Base-by-base conservation (phyloP, 2,888 invertebrate genomes). In the Gastracanthus pulcherrimus region DNA sequence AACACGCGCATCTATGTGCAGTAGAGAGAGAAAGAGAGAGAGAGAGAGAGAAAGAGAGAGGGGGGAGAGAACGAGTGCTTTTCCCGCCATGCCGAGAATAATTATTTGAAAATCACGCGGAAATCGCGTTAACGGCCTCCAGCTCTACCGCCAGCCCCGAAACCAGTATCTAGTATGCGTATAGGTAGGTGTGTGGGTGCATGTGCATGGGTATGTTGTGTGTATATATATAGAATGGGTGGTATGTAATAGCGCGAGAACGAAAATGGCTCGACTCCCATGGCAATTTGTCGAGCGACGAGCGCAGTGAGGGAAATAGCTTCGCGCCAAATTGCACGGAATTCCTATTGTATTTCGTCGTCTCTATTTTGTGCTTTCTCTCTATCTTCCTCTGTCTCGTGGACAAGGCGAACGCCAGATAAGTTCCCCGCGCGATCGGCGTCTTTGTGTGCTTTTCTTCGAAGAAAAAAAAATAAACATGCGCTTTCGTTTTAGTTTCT, bases 41-140 rank as follows among this genome's bases (percentile, higher is more conserved):
- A n/a, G n/a, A n/a, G n/a, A n/a, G n/a, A n/a, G 58, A 11, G n/a
- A 45, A 23, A 16, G 60, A 23, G 36, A 13, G 19, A 36, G 58
- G 9, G 51, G 58, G 45, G 31, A 38, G 60, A 29, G 58, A 23
- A 6, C 16, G 31, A 13, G 41, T 34, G 34, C 19, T 26, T 31
- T 4, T 11, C 11, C 3, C 23, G n/a, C 2, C 31, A 2, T 26
- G 45, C 31, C 51, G 19, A 67, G 83, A 84, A 84, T 86, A 86
- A 86, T 86, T 84, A 85, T 87, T 86, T 84, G 83, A 76, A 86
- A 87, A 87, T 84, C 72, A 51, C 48, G 58, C 23, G 69, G 36
- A 77, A 80, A 78, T 80, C 34, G 76, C 36, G 60, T 3, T 31
- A 45, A 45, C 45, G n/a, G 45, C n/a, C n/a, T n/a, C n/a, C n/a